A percentile compares a stretch with the other conserved stretches of the same genome.
These are phyloP conservation scores for Hymenopus coronatus DNA, from an alignment of 2,888 invertebrate genomes.

Conservation along the genomic window DNA sequence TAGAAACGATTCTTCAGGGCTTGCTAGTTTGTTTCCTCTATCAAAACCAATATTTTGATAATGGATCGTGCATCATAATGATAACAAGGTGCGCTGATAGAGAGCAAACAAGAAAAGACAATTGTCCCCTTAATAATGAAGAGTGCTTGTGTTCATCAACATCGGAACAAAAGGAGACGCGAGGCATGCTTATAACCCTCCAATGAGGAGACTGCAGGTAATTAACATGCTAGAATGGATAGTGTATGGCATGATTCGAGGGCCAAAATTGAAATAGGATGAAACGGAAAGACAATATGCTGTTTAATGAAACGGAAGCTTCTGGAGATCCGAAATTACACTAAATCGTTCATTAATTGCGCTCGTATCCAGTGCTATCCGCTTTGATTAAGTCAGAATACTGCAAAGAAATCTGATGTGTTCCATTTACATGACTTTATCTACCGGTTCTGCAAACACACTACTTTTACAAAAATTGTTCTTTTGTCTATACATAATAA, in stretches of 20 bases:
- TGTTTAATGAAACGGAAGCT: background rate
- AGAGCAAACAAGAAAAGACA: background rate
- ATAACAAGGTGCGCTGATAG: background rate
- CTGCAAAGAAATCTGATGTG: too few relatives aligned
- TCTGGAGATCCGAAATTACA: background rate
- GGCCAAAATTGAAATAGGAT: background rate
- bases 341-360: too few relatives aligned
- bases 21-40: too few relatives aligned
- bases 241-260: background rate
- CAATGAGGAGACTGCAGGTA: background rate
- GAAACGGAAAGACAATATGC: background rate
- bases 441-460: too few relatives aligned
- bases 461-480: too few relatives aligned
- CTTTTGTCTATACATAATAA: too few relatives aligned
- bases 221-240: background rate
- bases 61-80: too few relatives aligned
- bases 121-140: background rate
- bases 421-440: too few relatives aligned
- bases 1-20: too few relatives aligned
- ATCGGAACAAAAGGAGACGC: background rate
- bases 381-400: too few relatives aligned
- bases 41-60: too few relatives aligned
- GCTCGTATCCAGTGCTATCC: too few relatives aligned
- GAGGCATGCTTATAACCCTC: background rate
- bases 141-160: background rate